Percentiles rank a stretch among this genome's conserved stretches.
Conservation (phyloP, 2,113 vertebrate genomes). For the Eubucco bourcierii region DNA sequence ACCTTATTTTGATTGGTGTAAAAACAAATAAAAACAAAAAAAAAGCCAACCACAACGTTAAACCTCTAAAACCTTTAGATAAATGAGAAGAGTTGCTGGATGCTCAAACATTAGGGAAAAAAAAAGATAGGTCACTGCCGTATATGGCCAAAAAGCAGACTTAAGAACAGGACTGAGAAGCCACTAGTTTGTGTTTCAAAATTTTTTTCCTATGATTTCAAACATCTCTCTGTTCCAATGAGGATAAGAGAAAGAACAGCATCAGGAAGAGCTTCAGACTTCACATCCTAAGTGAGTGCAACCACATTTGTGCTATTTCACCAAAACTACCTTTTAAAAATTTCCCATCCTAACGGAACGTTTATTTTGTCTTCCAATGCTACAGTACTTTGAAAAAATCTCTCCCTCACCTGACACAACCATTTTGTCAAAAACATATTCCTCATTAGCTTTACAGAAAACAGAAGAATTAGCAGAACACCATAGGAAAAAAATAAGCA, state of each 20-base stretch:
- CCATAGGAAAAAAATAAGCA: not conserved
- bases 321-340: not conserved
- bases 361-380: not conserved
- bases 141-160: not conserved
- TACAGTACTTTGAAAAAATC: not conserved
- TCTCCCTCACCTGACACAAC: not conserved
- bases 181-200: not conserved
- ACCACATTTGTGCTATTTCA: not conserved
- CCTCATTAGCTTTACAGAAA: not conserved
- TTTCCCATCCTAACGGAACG: not conserved
- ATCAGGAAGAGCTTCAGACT: not conserved
- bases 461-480: not conserved
- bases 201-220: not conserved
- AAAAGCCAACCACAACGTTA: not conserved
- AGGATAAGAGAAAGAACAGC: not conserved
- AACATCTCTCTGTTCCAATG: not conserved
- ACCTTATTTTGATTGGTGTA: conserved; percentile 54
- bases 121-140: conserved; percentile 18
- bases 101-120: not conserved
- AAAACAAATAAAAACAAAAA: not conserved
- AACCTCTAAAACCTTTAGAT: conserved; percentile 35
- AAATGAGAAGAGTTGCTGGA: conserved; percentile 16
- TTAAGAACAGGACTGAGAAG: not conserved
- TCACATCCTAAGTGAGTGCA: not conserved
- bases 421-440: not conserved